phyloP scores from a whole-genome alignment of 2,888 invertebrate species.

The Agrotis segetum region DNA sequence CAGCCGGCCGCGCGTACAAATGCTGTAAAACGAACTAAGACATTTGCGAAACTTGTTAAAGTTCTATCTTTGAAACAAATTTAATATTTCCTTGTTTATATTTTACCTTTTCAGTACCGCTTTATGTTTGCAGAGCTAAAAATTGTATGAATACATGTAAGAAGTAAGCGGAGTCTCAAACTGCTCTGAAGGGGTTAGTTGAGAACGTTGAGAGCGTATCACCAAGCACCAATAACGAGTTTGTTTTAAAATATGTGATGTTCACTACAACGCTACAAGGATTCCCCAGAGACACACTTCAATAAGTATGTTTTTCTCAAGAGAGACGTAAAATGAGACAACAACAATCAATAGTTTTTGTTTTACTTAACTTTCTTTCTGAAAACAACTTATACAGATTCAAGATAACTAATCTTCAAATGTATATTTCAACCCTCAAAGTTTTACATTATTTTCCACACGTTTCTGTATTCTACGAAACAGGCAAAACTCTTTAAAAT shows the following conservation, averaged over 20 bases:
- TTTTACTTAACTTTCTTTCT: not conserved
- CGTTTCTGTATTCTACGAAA: slow-evolving; percentile 39
- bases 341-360: not conserved
- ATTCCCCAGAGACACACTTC: slow-evolving; percentile 34
- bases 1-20: slow-evolving; percentile 74
- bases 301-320: slow-evolving; percentile 27
- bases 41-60: slow-evolving; percentile 67
- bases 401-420: slow-evolving; percentile 8
- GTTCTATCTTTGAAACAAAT: slow-evolving; percentile 62
- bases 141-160: slow-evolving; percentile 29
- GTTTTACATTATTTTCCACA: slow-evolving; percentile 44
- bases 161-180: slow-evolving; percentile 42
- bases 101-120: slow-evolving; percentile 38
- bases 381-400: not conserved
- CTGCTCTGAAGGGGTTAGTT: slow-evolving; percentile 46
- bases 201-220: slow-evolving; percentile 31
- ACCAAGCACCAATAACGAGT: slow-evolving; percentile 48
- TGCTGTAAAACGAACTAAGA: slow-evolving; percentile 67
- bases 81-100: slow-evolving; percentile 61
- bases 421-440: slow-evolving; percentile 8
- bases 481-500: slow-evolving; percentile 49
- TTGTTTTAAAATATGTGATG: slow-evolving; percentile 53
- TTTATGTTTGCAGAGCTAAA: slow-evolving; percentile 23
- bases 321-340: not conserved
- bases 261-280: slow-evolving; percentile 45